phyloP scores from a whole-genome alignment of 2,113 vertebrate species.

The Todiramphus saurophagus region DNA sequence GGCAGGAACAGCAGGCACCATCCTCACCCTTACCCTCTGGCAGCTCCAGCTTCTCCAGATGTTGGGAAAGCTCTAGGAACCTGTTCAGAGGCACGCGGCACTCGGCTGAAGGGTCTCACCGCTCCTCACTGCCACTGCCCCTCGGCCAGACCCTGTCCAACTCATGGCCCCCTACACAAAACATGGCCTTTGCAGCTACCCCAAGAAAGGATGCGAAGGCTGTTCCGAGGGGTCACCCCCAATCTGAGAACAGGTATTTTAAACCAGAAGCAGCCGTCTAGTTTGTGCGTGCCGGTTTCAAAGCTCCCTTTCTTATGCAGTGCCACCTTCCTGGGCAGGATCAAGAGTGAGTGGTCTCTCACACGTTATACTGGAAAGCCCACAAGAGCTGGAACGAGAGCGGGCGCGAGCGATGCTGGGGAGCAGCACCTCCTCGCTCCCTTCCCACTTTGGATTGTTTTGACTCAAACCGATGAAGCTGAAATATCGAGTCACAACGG shows the following conservation, averaged over 20 bases:
- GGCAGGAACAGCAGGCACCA: background rate
- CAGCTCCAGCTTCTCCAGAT: background rate
- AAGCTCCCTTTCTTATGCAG: background rate
- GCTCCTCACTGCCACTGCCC: background rate
- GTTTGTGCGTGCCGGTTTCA: background rate
- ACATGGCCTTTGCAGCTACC: background rate
- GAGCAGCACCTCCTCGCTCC: slow-evolving; percentile 48
- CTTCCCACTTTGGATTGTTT: slow-evolving; percentile 73
- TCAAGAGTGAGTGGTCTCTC: background rate
- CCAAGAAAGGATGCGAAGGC: background rate
- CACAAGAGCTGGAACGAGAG: background rate
- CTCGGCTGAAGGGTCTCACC: background rate
- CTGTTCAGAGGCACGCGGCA: background rate
- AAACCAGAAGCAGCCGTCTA: background rate
- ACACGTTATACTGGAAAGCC: background rate
- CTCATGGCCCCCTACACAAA: background rate
- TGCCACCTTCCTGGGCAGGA: background rate
- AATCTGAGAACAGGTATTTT: background rate
- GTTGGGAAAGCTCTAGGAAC: background rate
- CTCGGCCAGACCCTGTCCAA: background rate
- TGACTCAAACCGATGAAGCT: slow-evolving; percentile 79
- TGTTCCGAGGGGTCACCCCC: background rate
- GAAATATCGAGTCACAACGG: slow-evolving; percentile 78
- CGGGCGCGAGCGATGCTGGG: background rate
- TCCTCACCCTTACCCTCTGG: background rate